Base-by-base conservation (phyloP, 2,113 vertebrate genomes). In the Equus quagga region DNA sequence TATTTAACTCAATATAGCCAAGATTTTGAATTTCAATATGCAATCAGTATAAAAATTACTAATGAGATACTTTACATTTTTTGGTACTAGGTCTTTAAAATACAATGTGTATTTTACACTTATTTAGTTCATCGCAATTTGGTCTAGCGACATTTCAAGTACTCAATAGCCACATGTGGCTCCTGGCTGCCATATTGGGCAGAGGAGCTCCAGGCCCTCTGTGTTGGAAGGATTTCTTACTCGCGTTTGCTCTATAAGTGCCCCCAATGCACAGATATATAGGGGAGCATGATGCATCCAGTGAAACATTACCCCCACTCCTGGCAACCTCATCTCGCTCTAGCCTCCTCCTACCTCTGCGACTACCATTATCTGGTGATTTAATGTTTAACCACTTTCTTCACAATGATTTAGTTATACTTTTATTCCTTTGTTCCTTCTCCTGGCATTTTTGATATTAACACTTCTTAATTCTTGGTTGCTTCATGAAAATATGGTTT, bases 381-480 rank as follows among this genome's bases (percentile, higher is more conserved):
- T 84, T 84, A 54, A 75, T 91, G 7, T 75, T 72, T 51, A 56
- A 33, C 23, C 19, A 58, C 69, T 88, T 96, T 79, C n/a, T 75
- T 91, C 23, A 26, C 7, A 84, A 58, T 79, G 60, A 79, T 72
- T 91, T 85, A 51, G 3, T 65, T 72, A 44, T 1, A 41, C 33
- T 2, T 58, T 83, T 19, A 78, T 78, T 87, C 12, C 75, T 87
- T 81, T 65, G 1, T 58, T 62, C 3, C 8, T 93, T 28, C 11
- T 91, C 7, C 60, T 56, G 51, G 13, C 5, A 78, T 75, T 93
- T 89, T 67, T 73, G 3, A 64, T 85, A 76, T 79, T 69, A 94
- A 87, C 31, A 82, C 13, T 46, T 96, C 2, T 65, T 73, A 94
- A 73, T 90, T 95, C 31, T 83, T 92, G 21, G 33, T 46, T 64